phyloP scores from a whole-genome alignment of 1,140 invertebrate species.

The Anastrepha ludens region DNA sequence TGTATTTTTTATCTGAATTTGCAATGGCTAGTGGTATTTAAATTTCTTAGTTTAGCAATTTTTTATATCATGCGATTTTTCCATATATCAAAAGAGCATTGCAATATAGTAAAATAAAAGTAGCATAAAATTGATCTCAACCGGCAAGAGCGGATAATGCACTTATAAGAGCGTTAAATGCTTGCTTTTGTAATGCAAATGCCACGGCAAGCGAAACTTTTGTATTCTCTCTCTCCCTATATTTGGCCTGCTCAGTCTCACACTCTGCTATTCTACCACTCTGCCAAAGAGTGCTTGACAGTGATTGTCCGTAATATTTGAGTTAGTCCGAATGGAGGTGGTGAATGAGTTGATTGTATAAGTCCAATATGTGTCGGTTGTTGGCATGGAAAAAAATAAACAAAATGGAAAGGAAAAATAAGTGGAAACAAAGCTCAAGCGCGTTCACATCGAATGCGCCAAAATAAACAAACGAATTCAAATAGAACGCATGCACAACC shows the following conservation, averaged over 20 bases:
- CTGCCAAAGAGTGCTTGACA: too few relatives aligned
- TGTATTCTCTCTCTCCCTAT: too few relatives aligned
- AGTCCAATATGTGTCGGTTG: background rate
- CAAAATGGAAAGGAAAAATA: background rate
- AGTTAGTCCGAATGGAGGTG: background rate
- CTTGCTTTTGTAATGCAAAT: too few relatives aligned
- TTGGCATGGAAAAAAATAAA: background rate
- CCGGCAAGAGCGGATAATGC: too few relatives aligned
- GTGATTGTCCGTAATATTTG: too few relatives aligned
- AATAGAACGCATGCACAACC: background rate
- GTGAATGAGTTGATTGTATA: background rate
- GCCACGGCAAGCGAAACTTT: too few relatives aligned
- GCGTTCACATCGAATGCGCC: background rate
- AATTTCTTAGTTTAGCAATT: background rate
- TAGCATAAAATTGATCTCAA: background rate
- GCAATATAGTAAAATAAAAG: background rate
- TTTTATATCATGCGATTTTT: conserved; percentile 3
- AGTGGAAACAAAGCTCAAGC: background rate
- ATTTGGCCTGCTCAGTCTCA: too few relatives aligned
- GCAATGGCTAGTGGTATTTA: too few relatives aligned
- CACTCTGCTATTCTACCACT: too few relatives aligned
- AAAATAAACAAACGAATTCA: conserved; percentile 31
- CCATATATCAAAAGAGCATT: background rate
- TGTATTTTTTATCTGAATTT: too few relatives aligned
- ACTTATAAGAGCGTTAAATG: too few relatives aligned